phyloP scores from a whole-genome alignment of 2,888 invertebrate genomes.

The Steromphala cineraria region DNA sequence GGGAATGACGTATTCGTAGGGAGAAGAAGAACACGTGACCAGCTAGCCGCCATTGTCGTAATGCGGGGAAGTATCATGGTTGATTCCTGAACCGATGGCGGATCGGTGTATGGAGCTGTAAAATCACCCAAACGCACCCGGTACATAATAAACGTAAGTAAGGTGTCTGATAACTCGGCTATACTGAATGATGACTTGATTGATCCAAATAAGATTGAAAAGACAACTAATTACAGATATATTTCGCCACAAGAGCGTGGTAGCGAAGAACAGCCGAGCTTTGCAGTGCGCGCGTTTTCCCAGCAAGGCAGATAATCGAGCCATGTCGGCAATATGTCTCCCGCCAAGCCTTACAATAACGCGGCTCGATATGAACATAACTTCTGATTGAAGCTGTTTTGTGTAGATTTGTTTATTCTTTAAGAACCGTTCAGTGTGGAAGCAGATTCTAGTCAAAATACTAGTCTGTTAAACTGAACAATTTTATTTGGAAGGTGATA shows the following conservation, averaged over 20 bases:
- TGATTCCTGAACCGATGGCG: constrained; percentile 10
- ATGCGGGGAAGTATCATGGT: constrained; percentile 15
- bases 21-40: constrained; percentile 54
- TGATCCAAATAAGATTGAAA: too few relatives aligned
- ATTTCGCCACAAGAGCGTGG: neutral
- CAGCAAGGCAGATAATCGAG: neutral
- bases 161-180: too few relatives aligned
- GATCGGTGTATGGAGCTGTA: constrained; percentile 8
- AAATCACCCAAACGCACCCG: neutral
- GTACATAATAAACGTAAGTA: too few relatives aligned
- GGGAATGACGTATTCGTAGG: constrained; percentile 51
- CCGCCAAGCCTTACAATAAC: neutral
- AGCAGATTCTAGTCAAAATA: too few relatives aligned
- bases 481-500: too few relatives aligned
- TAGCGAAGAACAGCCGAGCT: neutral
- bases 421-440: neutral
- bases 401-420: neutral
- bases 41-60: constrained; percentile 50
- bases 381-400: neutral
- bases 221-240: too few relatives aligned
- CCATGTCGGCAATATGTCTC: neutral
- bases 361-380: neutral
- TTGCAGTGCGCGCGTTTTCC: neutral
- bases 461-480: too few relatives aligned
- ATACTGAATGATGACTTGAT: too few relatives aligned